Base-by-base conservation (phyloP, 2,113 vertebrate genomes). In the Atlantisia rogersi region DNA sequence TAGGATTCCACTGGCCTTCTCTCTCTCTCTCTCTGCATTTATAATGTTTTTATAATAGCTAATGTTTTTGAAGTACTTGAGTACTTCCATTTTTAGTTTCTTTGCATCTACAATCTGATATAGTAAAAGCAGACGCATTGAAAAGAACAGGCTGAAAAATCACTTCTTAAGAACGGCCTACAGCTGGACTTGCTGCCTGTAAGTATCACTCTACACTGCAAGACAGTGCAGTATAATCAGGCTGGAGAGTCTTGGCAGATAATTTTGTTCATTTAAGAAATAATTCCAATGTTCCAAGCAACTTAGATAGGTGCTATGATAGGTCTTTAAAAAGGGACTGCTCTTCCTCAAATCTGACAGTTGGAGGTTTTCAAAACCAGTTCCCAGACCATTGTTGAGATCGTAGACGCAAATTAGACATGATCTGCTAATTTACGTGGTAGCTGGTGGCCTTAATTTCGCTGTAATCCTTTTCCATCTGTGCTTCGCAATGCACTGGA, bases 81-180 rank as follows among this genome's bases (percentile, higher is more conserved):
- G 11, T 46, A 46, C 21, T 69, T 77, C 46, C 0, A 1, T 70
- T 73, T 82, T 83, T 44, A 70, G 25, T 67, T 28, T 56, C 21
- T 31, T 11, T 25, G 15, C 20, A 48, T 6, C 39, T 24, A 35
- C 28, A 60, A 26, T 63, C 8, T 31, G 24, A 92, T 56, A 65
- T 0, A 58, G 64, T 7, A 75, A 75, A 93, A 65, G 1, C 17
- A 75, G n/a, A 82, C 24, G 6, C 12, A 39, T 22, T 55, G 56
- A 44, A 83, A 82, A 84, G 35, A 68, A 81, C 67, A 81, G 42
- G 8, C 29, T 76, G 44, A 68, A 94, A 90, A 89, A 78, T 35
- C 9, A 77, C 15, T 77, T 71, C 17, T 12, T 81, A 50, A 46
- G 5, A n/a, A 6, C 32, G 64, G 20, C 29, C 12, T 65, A 32